Base-by-base conservation (phyloP, 2,113 vertebrate species). In the Vimba vimba region DNA sequence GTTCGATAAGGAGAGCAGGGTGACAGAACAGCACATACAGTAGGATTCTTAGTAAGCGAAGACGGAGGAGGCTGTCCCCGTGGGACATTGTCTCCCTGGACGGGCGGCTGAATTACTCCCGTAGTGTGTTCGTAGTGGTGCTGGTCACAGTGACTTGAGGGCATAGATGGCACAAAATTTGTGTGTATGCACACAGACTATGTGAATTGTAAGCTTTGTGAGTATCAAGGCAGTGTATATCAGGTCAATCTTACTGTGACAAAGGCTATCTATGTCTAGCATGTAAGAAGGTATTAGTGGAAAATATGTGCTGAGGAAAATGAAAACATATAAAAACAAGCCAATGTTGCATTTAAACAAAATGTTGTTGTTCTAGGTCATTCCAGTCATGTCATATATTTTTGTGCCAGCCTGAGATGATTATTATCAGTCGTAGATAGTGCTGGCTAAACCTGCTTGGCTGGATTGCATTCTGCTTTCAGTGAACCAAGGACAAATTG, bases 391-490 rank as follows among this genome's bases (percentile, higher is more conserved):
- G 76, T 79, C 3, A 25, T 60, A 12, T 45, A 27, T 39, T 64
- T 43, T 27, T 45, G 23, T 27, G 23, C 12, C 27, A 27, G 33
- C 33, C 13, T 62, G 25, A 79, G 62, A 43, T 45, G 4, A 59
- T 27, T 6, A 15, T 62, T 47, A 45, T 21, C 45, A 13, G 10
- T 2, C 11, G 5, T 21, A 52, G 33, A 52, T 21, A 33, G 43
- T 50, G 45, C 27, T 10, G 62, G 79, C 1, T 64, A 52, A 69
- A 82, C 45, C 80, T 13, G 80, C 27, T 82, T 30, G 12, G 11
- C 80, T 82, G 62, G 80, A 82, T 55, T 82, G 27, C 3, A 5
- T 23, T 33, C 21, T 52, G 64, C 62, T 68, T 36, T 50, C 47
- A 52, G 1, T 13, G 19, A 47, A 23, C 27, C 60, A 66, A 36